Evolutionary conservation across 2,888 invertebrate species (phyloP).

Genomic region (Ichneumoninae sp.): DNA sequence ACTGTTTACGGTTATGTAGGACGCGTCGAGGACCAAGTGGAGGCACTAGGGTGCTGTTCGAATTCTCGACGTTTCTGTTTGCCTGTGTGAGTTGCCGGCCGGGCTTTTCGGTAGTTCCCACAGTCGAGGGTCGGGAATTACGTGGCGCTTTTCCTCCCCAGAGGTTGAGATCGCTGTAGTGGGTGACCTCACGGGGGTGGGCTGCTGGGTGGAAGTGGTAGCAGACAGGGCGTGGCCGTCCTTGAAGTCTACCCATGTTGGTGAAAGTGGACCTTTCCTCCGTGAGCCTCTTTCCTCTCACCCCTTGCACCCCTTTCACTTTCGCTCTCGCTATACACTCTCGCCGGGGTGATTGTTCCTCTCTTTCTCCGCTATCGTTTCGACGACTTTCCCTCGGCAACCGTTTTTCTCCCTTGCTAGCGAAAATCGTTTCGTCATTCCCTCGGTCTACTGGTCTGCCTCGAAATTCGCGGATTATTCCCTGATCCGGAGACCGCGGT

Average conservation of each 20-base stretch:
- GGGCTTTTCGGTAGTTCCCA: constrained; percentile 72
- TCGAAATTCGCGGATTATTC: constrained; percentile 22
- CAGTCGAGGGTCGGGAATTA: constrained; percentile 73
- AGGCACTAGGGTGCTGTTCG: background rate
- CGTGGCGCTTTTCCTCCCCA: constrained; percentile 67
- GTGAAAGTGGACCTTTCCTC: constrained; percentile 73
- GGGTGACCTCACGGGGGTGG: constrained; percentile 67
- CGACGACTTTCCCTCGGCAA: constrained; percentile 28
- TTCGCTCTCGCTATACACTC: constrained; percentile 35
- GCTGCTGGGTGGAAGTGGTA: constrained; percentile 59
- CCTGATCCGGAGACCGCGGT: constrained; percentile 5
- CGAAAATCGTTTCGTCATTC: constrained; percentile 25
- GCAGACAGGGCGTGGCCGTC: constrained; percentile 84
- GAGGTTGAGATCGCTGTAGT: constrained; percentile 47
- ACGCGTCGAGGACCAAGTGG: constrained; percentile 15
- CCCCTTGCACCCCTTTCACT: constrained; percentile 22
- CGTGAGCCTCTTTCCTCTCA: constrained; percentile 65
- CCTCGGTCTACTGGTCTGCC: background rate
- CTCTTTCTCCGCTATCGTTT: constrained; percentile 49
- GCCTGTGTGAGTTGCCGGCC: constrained; percentile 1
- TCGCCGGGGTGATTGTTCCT: constrained; percentile 46
- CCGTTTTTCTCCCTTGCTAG: constrained; percentile 39
- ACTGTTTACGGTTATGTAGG: constrained; percentile 11
- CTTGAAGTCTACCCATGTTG: constrained; percentile 79
- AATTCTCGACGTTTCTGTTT: background rate